These are phyloP conservation scores for Cliona cf. orientalis DNA, from an alignment of 37 sponge, comb jelly and placozoan genomes.

Conservation along the genomic window DNA sequence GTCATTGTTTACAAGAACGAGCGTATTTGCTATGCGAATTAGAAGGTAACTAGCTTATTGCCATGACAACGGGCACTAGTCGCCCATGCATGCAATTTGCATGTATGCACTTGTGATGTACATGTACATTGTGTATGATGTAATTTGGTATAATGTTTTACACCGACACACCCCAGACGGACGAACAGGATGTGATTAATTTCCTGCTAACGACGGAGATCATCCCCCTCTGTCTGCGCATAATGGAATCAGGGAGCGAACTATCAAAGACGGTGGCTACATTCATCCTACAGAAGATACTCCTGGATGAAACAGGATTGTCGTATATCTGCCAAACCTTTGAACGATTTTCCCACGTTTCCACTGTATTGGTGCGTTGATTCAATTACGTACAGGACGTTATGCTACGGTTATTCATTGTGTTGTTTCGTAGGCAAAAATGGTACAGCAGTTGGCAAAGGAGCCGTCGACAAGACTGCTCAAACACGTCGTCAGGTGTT, in stretches of 20 bases:
- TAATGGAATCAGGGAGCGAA: slow-evolving; percentile 98
- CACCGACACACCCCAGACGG: slow-evolving; percentile 64
- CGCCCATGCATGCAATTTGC: no score
- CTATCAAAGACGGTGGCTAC: slow-evolving; percentile 98
- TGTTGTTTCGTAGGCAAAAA: slow-evolving; percentile 64
- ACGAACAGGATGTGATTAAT: slow-evolving; percentile 97
- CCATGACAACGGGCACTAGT: no score
- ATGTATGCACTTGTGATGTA: no score
- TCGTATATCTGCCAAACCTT: slow-evolving; percentile 98
- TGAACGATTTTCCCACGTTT: slow-evolving; percentile 97
- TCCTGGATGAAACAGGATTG: slow-evolving; percentile 94
- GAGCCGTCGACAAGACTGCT: slow-evolving; percentile 91
- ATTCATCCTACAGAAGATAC: slow-evolving; percentile 97
- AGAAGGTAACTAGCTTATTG: no score
- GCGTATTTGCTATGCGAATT: no score
- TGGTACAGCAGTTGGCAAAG: slow-evolving; percentile 88
- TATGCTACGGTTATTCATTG: neutral
- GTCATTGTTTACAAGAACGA: no score
- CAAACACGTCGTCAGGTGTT: slow-evolving; percentile 97
- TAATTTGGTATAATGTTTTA: no score
- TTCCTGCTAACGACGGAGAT: slow-evolving; percentile 97
- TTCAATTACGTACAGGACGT: no score
- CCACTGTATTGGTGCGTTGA: slow-evolving; percentile 80
- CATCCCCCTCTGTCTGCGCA: slow-evolving; percentile 94
- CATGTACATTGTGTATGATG: no score